Evolutionary conservation across 2,888 invertebrate species (phyloP).

Genomic region (Idaea straminata): DNA sequence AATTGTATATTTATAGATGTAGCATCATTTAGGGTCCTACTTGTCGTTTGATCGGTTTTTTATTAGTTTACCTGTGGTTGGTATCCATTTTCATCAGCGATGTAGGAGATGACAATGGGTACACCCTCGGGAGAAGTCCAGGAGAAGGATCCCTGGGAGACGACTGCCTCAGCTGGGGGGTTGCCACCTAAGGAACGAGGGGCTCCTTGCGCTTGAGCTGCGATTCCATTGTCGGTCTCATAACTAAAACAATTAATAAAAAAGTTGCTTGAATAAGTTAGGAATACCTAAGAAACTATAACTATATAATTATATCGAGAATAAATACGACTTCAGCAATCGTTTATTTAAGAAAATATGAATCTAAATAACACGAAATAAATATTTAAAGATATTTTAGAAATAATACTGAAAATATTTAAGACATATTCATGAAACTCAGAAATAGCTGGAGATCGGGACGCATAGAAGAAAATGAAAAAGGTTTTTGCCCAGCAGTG

Average conservation of each 20-base stretch:
- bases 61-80: slow-evolving; percentile 78
- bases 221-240: slow-evolving; percentile 83
- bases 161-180: slow-evolving; percentile 56
- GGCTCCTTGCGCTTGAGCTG: slow-evolving; percentile 78
- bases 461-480: background rate
- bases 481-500: background rate
- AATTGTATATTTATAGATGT: no score
- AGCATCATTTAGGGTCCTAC: no score
- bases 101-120: slow-evolving; percentile 78
- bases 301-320: no score
- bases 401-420: background rate
- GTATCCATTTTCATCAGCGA: slow-evolving; percentile 86
- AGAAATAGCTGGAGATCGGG: background rate
- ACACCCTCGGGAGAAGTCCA: slow-evolving; percentile 83
- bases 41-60: no score
- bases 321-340: no score
- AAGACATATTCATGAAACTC: background rate
- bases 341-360: no score
- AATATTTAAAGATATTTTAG: no score
- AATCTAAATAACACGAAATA: no score
- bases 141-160: slow-evolving; percentile 75
- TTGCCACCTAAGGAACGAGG: slow-evolving; percentile 74
- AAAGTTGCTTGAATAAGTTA: no score
- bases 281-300: no score
- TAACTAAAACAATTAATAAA: slow-evolving; percentile 53